Evolutionary conservation across 2,113 vertebrate species (phyloP).

Genomic region (Coreoperca whiteheadi): DNA sequence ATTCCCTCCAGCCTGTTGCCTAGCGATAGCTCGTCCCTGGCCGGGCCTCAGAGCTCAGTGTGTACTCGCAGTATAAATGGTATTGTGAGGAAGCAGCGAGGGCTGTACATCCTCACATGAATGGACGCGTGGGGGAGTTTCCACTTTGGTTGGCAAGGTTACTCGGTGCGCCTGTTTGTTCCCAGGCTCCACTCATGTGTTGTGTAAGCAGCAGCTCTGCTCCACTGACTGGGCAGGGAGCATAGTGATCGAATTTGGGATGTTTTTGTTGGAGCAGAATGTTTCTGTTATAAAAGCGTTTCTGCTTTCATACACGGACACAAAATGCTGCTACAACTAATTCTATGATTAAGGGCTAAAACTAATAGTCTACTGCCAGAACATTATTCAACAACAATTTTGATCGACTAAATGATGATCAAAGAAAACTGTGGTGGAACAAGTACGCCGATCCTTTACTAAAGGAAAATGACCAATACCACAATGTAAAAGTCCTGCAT

Average conservation of each 20-base stretch:
- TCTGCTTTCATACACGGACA: not conserved
- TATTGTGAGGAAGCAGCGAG: conserved; percentile 60
- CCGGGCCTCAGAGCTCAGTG: conserved; percentile 51
- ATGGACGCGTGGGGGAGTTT: conserved; percentile 70
- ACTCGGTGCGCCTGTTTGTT: conserved; percentile 56
- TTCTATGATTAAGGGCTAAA: not conserved
- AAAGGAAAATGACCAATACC: not conserved
- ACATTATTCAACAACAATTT: not conserved
- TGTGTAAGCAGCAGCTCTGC: conserved; percentile 49
- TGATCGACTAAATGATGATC: no score
- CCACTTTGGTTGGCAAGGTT: conserved; percentile 69
- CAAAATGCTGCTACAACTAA: not conserved
- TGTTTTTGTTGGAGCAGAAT: not conserved
- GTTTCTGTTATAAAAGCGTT: not conserved
- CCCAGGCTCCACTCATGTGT: conserved; percentile 48
- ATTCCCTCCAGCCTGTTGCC: conserved; percentile 77
- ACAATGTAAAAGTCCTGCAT: not conserved
- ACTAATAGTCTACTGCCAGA: not conserved
- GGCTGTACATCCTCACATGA: conserved; percentile 69
- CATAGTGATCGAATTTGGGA: conserved; percentile 5
- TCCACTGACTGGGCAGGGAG: conserved; percentile 19
- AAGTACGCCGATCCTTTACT: not conserved
- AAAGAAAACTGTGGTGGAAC: not conserved
- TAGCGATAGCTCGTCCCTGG: conserved; percentile 71
- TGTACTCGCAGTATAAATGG: conserved; percentile 45